A percentile compares a stretch with the other conserved stretches of the same genome.
Conservation (phyloP, 2,113 vertebrate genomes). For the Pomatostomus ruficeps region DNA sequence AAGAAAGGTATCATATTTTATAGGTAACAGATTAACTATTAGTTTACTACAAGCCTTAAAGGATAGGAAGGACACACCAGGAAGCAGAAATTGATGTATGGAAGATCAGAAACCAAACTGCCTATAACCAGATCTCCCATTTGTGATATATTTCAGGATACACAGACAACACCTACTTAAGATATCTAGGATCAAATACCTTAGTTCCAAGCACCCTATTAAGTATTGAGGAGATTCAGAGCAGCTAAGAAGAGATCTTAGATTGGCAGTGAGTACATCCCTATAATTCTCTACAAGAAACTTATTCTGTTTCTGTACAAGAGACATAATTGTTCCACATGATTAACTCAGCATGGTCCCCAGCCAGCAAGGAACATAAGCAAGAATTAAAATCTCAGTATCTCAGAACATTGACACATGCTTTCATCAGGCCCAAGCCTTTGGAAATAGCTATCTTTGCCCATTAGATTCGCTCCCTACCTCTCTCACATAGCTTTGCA, state of each 20-base stretch:
- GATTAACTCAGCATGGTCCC: neutral
- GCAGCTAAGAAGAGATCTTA: neutral
- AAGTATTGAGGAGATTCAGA: neutral
- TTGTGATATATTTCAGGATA: neutral
- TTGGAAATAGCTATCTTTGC: neutral
- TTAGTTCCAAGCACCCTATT: neutral
- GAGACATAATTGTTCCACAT: neutral
- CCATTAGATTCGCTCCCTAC: neutral
- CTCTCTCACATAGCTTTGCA: neutral
- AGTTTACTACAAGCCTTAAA: neutral
- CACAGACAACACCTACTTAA: neutral
- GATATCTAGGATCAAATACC: neutral
- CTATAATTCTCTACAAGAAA: neutral
- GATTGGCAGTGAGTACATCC: neutral
- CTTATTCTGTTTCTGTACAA: neutral
- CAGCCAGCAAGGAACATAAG: neutral
- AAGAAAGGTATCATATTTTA: neutral
- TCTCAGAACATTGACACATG: neutral
- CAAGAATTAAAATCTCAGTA: neutral
- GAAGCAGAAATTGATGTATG: neutral
- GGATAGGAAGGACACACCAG: neutral
- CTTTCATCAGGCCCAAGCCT: neutral
- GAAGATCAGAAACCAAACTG: neutral
- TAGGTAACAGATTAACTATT: neutral
- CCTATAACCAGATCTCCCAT: neutral